A percentile compares a stretch with the other conserved stretches of the same genome.
phyloP scores from a whole-genome alignment of 2,113 vertebrate genomes.

The Ondatra zibethicus region DNA sequence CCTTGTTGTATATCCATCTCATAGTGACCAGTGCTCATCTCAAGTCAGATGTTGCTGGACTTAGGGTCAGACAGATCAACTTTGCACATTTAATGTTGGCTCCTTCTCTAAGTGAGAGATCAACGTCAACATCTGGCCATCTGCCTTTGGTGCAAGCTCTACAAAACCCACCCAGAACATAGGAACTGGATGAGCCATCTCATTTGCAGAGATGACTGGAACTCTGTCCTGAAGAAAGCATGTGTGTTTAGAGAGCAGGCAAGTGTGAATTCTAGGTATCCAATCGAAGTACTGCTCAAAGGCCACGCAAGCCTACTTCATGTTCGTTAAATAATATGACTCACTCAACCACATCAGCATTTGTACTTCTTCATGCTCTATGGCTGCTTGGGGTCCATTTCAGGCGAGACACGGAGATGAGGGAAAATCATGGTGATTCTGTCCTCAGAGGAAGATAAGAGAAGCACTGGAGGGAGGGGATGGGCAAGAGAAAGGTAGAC shows the following conservation, averaged over 20 bases:
- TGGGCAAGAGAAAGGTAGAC: neutral
- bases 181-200: too few relatives aligned
- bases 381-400: neutral
- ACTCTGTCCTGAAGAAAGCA: neutral
- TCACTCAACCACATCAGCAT: neutral
- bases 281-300: neutral
- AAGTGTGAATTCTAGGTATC: neutral
- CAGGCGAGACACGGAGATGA: neutral
- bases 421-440: neutral
- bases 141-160: neutral
- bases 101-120: neutral
- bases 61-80: neutral
- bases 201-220: neutral
- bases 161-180: accelerated
- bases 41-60: neutral
- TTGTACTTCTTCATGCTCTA: neutral
- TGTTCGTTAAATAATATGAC: neutral
- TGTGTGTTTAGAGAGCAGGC: neutral
- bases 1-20: neutral
- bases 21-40: neutral
- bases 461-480: neutral
- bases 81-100: neutral
- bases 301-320: neutral
- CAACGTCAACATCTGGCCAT: neutral
- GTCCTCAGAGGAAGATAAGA: neutral